These are phyloP conservation scores for Acanthurus lineatus DNA, from an alignment of 2,797 vertebrate genomes.

Conservation along the genomic window DNA sequence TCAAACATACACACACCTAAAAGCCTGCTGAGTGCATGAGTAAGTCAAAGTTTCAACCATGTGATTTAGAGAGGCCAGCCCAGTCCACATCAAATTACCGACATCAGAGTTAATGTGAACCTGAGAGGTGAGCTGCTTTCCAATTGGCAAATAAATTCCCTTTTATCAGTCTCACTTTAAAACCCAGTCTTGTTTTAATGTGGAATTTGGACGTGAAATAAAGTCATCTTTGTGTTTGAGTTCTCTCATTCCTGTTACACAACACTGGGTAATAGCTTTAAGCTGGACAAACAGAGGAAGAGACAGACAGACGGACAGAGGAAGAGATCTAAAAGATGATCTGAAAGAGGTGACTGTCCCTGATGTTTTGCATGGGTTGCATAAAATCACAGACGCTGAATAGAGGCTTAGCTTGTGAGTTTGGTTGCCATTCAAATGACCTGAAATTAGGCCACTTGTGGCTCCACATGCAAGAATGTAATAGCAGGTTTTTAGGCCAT, in stretches of 20 bases:
- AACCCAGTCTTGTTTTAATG: constrained; percentile 41
- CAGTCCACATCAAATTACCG: constrained; percentile 52
- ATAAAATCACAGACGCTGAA: constrained; percentile 63
- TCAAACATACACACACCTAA: constrained; percentile 68
- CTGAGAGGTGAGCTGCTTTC: constrained; percentile 50
- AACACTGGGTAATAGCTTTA: constrained; percentile 19
- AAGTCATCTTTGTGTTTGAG: constrained; percentile 44
- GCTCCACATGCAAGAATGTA: constrained; percentile 5
- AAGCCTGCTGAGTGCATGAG: constrained; percentile 68
- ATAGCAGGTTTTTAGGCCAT: background rate
- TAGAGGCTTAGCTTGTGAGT: constrained; percentile 73
- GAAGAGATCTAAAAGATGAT: background rate
- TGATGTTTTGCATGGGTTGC: constrained; percentile 82
- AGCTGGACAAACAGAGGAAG: background rate
- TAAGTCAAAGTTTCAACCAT: constrained; percentile 76
- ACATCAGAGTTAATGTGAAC: constrained; percentile 54
- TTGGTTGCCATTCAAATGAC: constrained; percentile 82
- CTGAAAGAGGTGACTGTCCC: constrained; percentile 43
- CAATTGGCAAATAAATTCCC: constrained; percentile 53
- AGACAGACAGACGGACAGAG: background rate
- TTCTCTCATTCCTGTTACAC: constrained; percentile 25
- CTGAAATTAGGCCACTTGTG: constrained; percentile 34
- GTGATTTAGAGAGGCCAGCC: constrained; percentile 65
- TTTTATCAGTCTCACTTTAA: constrained; percentile 45
- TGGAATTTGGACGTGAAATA: constrained; percentile 49